These are phyloP conservation scores for Noctua comes DNA, from an alignment of 2,888 invertebrate genomes.

Conservation along the genomic window DNA sequence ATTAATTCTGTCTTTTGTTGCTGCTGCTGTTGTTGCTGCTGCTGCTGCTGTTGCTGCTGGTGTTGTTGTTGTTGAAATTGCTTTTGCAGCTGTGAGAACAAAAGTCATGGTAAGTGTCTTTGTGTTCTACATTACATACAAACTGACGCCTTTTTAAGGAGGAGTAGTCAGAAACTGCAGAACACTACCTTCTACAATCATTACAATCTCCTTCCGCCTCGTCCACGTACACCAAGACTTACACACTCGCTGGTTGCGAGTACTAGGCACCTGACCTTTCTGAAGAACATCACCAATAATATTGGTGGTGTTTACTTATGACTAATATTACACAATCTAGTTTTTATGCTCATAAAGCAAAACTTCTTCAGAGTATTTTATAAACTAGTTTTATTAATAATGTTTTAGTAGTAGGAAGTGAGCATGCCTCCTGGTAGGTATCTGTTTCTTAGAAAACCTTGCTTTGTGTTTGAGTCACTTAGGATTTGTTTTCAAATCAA, in stretches of 20 bases:
- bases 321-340: not conserved
- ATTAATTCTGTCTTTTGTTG: conserved; percentile 84
- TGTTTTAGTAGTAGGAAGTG: not conserved
- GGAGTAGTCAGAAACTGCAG: not conserved
- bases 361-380: conserved; percentile 14
- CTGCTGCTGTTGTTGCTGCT: conserved; percentile 77
- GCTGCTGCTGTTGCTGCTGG: conserved; percentile 79
- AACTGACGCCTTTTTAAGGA: not conserved
- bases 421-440: not conserved
- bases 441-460: conserved; percentile 7
- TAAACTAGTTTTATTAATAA: conserved; percentile 1
- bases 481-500: conserved; percentile 5
- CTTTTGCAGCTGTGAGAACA: conserved; percentile 79
- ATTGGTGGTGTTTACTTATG: not conserved
- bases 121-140: not conserved
- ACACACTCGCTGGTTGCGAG: not conserved
- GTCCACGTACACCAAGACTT: not conserved
- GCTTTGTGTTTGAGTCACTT: not conserved
- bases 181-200: not conserved
- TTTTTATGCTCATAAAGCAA: conserved; percentile 3
- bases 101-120: not conserved
- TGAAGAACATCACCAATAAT: not conserved
- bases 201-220: not conserved
- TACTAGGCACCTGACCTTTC: not conserved
- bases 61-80: conserved; percentile 74